Base-by-base conservation (phyloP, 2,888 invertebrate genomes). In the Agonopterix arenella region DNA sequence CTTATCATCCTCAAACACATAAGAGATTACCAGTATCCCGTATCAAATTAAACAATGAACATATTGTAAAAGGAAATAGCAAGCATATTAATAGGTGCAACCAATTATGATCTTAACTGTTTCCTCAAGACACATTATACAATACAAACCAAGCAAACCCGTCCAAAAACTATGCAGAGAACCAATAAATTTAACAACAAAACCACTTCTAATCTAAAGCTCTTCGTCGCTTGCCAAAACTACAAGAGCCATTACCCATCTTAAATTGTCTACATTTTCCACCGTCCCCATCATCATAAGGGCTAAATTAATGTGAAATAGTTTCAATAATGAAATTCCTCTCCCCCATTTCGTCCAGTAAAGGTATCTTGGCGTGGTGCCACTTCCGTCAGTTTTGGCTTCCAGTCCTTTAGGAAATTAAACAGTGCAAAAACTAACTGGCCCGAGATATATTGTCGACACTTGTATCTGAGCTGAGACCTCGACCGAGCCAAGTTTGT, bases 261-360 rank as follows among this genome's bases (percentile, higher is more conserved):
- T 16, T 9, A 11, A 28, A 28, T 16, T 13, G 8, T 36, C 36
- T 43, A 47, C 47, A 47, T 47, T 43, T 41, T 45, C 8, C 36
- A 28, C 18, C 9, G 2, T 16, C 28, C 46, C 47, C 53, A 47
- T 41, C 36, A 40, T 51, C 51, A 51, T 48, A 50, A 45, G 44
- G 36, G 41, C 42, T 45, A 43, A 53, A 49, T 51, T 49, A 60
- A 70, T 66, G 56, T 65, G 64, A 68, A 76, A 80, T 78, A 77
- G 76, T 80, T 76, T 75, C 69, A 72, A 76, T 84, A 80, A 83
- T 83, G 74, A 79, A 83, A 84, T 84, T 83, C 81, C 71, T 70
- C 58, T 55, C 66, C 63, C 64, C 74, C 73, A 66, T 70, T 76
- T 46, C 60, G 60, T 65, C 58, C 64, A 61, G 64, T 55, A 57